Evolutionary conservation across 1,140 invertebrate species (phyloP).

Genomic region (Belonocnema kinseyi): DNA sequence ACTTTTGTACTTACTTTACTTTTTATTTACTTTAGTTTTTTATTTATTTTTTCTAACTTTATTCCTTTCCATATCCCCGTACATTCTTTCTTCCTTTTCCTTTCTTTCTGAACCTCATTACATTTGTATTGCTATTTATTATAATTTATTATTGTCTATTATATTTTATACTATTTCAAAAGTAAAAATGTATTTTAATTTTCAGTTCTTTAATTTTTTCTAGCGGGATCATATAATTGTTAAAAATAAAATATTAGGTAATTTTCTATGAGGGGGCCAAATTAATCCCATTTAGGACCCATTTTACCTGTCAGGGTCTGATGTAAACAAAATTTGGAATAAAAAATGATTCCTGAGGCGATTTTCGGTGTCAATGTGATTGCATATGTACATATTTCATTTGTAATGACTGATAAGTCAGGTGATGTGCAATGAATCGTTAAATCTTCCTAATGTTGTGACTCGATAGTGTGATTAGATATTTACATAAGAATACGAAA

Average conservation of each 20-base stretch:
- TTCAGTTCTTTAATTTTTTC: no score
- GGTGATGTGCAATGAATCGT: conserved; percentile 28
- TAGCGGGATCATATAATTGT: no score
- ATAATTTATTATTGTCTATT: no score
- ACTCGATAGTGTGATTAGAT: conserved; percentile 13
- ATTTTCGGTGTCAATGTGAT: background rate
- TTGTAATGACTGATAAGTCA: conserved; percentile 19
- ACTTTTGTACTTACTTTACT: no score
- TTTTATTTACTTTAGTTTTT: no score
- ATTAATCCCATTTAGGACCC: background rate
- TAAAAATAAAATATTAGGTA: background rate
- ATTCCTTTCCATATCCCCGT: no score
- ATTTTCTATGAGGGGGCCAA: background rate
- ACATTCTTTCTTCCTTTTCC: no score
- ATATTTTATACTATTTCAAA: no score
- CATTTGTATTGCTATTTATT: no score
- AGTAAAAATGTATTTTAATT: no score
- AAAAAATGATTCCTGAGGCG: conserved; percentile 6
- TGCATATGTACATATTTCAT: conserved; percentile 6
- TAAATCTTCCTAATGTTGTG: conserved; percentile 27
- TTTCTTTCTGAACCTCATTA: no score
- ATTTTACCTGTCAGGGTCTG: background rate
- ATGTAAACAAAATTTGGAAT: conserved; percentile 15
- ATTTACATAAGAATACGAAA: conserved; percentile 23
- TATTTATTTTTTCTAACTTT: no score